Conservation (phyloP, 2,797 vertebrate species). For the Clarias platycephalus region DNA sequence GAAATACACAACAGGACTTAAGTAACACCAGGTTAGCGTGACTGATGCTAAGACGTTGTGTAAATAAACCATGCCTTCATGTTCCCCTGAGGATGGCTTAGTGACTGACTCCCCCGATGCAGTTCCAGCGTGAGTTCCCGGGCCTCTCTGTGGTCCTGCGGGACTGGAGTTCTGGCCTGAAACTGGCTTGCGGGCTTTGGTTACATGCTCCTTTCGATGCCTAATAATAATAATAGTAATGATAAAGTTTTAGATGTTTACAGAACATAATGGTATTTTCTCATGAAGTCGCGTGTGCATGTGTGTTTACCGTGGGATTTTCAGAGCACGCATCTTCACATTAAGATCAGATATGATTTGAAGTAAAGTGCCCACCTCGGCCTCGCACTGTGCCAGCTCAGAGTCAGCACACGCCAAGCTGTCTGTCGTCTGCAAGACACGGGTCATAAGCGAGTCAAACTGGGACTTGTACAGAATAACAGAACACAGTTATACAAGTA, state of each 20-base stretch:
- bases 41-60: slow-evolving; percentile 32
- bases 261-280: background rate
- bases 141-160: slow-evolving; percentile 51
- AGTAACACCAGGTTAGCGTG: background rate
- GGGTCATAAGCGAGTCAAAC: background rate
- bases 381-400: slow-evolving; percentile 71
- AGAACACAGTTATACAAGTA: too few species aligned
- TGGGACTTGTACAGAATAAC: too few species aligned
- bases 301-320: slow-evolving; percentile 69
- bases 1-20: background rate
- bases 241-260: too few species aligned
- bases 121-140: slow-evolving; percentile 53
- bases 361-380: slow-evolving; percentile 66
- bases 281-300: too few species aligned
- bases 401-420: slow-evolving; percentile 64
- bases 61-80: slow-evolving; percentile 40
- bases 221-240: slow-evolving; percentile 50
- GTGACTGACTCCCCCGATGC: slow-evolving; percentile 54
- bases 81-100: slow-evolving; percentile 56
- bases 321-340: slow-evolving; percentile 71
- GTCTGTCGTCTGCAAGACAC: slow-evolving; percentile 35
- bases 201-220: slow-evolving; percentile 62
- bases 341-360: slow-evolving; percentile 70
- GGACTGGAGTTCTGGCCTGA: slow-evolving; percentile 65
- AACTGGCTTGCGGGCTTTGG: slow-evolving; percentile 60